These are phyloP conservation scores for Stomatorhinus walkeri DNA, from an alignment of 2,797 vertebrate species.

Conservation along the genomic window DNA sequence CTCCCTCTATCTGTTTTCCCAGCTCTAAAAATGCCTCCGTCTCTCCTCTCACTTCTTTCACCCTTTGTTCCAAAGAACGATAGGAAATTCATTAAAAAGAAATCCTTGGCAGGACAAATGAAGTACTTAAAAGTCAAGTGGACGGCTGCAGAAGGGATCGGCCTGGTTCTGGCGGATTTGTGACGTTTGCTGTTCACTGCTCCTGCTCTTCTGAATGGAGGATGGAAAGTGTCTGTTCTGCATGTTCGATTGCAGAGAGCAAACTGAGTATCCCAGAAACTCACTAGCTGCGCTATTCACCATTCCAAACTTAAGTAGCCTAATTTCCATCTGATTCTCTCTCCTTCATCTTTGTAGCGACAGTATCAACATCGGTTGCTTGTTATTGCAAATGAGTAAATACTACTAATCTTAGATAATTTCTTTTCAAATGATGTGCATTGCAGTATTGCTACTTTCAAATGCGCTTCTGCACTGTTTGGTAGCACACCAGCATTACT, in stretches of 20 bases:
- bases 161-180: background rate
- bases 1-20: background rate
- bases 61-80: background rate
- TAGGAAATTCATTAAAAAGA: background rate
- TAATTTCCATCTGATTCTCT: background rate
- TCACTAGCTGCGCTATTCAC: background rate
- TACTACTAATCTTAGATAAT: background rate
- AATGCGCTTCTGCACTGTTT: background rate
- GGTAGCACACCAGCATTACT: background rate
- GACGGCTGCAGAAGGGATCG: background rate
- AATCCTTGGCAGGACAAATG: background rate
- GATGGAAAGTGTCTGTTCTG: background rate
- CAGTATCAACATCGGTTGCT: background rate
- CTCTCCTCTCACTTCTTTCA: background rate
- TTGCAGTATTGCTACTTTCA: constrained; percentile 2
- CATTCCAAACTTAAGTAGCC: background rate
- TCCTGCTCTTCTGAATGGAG: background rate
- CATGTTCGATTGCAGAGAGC: background rate
- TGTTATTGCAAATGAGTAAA: background rate
- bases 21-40: background rate
- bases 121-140: background rate
- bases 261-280: background rate
- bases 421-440: background rate
- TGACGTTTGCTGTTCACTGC: background rate
- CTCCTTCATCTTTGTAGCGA: background rate